These are phyloP conservation scores for Cryptus viduatorius DNA, from an alignment of 2,888 invertebrate species.

Conservation along the genomic window DNA sequence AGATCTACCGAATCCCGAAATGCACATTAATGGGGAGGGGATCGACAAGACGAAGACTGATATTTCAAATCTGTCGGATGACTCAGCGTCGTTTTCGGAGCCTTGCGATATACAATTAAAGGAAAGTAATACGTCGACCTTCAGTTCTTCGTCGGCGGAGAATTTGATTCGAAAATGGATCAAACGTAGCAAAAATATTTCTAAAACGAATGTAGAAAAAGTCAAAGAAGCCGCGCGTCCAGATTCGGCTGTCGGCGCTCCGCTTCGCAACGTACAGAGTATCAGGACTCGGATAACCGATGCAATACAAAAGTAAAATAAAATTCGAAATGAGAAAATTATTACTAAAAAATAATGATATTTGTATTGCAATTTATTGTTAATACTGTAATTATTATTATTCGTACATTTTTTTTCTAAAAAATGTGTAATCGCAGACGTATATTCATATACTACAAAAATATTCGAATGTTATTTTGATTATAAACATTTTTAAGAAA, in stretches of 20 bases:
- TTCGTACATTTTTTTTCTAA: no score
- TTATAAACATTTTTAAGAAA: neutral
- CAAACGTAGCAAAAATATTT: conserved; percentile 29
- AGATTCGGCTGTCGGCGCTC: neutral
- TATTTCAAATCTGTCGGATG: conserved; percentile 37
- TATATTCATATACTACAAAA: no score
- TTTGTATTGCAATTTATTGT: neutral
- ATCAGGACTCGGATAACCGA: conserved; percentile 54
- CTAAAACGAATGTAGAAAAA: neutral
- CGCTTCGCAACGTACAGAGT: conserved; percentile 8
- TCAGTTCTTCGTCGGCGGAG: conserved; percentile 73
- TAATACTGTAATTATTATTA: no score
- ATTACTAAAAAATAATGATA: neutral
- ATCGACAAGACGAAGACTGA: neutral
- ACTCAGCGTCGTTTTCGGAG: conserved; percentile 63
- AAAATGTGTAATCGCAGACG: no score
- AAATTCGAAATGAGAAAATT: neutral
- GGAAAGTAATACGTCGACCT: conserved; percentile 68
- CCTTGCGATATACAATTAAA: conserved; percentile 33
- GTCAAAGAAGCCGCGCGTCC: neutral
- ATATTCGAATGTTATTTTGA: neutral
- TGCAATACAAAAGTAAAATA: conserved; percentile 45
- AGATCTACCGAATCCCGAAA: neutral
- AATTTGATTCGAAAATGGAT: conserved; percentile 74
- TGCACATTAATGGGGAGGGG: neutral